Conservation (phyloP, 2,888 invertebrate genomes). For the Drosophila macrospina region DNA sequence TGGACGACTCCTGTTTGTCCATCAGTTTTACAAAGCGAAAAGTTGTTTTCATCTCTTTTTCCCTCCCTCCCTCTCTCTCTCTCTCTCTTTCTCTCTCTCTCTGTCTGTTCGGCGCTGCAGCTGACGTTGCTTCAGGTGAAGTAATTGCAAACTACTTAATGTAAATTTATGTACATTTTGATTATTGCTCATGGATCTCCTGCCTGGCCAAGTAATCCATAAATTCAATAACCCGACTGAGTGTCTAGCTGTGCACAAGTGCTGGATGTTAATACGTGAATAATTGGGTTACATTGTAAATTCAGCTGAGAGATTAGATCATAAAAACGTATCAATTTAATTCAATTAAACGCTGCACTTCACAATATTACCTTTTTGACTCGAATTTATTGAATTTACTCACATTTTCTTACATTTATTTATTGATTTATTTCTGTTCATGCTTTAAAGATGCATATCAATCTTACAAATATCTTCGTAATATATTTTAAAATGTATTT, state of each 20-base stretch:
- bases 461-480: neutral
- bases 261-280: slow-evolving; percentile 9
- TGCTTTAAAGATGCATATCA: neutral
- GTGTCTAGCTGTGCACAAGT: neutral
- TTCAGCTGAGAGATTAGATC: slow-evolving; percentile 13
- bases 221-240: slow-evolving; percentile 23
- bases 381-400: neutral
- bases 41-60: neutral
- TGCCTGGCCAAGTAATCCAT: slow-evolving; percentile 15
- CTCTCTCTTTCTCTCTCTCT: neutral
- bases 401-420: neutral
- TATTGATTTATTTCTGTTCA: neutral
- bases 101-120: neutral
- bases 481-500: too few relatives aligned
- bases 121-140: slow-evolving; percentile 16
- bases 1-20: slow-evolving; percentile 14
- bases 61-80: neutral
- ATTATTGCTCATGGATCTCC: slow-evolving; percentile 24
- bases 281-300: slow-evolving; percentile 12
- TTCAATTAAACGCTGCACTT: neutral
- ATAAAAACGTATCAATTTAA: slow-evolving; percentile 5
- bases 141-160: slow-evolving; percentile 30
- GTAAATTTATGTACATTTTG: slow-evolving; percentile 41
- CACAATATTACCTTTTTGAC: neutral
- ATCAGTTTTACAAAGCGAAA: slow-evolving; percentile 1